phyloP scores from a whole-genome alignment of 2,888 invertebrate genomes.

The Euphydryas editha region DNA sequence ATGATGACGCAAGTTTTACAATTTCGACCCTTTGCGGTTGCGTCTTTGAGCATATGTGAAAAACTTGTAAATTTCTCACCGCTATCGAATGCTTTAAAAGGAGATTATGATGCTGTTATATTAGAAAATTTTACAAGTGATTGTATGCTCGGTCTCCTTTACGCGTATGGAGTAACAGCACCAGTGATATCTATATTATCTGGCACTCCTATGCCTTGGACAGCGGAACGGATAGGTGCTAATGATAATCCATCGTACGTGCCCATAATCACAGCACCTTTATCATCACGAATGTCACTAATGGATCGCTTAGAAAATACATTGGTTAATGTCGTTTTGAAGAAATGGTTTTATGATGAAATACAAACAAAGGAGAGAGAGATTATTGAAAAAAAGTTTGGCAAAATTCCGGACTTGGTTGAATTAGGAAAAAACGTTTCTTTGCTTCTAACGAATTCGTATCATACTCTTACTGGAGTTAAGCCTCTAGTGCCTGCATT shows the following conservation, averaged over 20 bases:
- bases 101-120: conserved; percentile 85
- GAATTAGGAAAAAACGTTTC: conserved; percentile 78
- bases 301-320: conserved; percentile 74
- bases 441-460: conserved; percentile 84
- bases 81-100: conserved; percentile 62
- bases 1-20: conserved; percentile 56
- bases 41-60: conserved; percentile 66
- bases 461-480: conserved; percentile 83
- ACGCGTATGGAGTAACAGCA: conserved; percentile 77
- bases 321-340: conserved; percentile 56
- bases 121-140: conserved; percentile 86
- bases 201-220: conserved; percentile 84
- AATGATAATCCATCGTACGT: conserved; percentile 56
- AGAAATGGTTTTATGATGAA: conserved; percentile 61
- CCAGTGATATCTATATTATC: conserved; percentile 84
- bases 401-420: conserved; percentile 76
- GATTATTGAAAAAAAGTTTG: conserved; percentile 72
- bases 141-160: conserved; percentile 84
- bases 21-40: conserved; percentile 58
- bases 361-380: conserved; percentile 65
- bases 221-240: conserved; percentile 51
- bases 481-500: conserved; percentile 68
- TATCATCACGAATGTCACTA: conserved; percentile 77
- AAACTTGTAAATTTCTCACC: conserved; percentile 67
- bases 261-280: conserved; percentile 80